phyloP scores from a whole-genome alignment of 2,888 invertebrate genomes.

The Hymenopus coronatus region DNA sequence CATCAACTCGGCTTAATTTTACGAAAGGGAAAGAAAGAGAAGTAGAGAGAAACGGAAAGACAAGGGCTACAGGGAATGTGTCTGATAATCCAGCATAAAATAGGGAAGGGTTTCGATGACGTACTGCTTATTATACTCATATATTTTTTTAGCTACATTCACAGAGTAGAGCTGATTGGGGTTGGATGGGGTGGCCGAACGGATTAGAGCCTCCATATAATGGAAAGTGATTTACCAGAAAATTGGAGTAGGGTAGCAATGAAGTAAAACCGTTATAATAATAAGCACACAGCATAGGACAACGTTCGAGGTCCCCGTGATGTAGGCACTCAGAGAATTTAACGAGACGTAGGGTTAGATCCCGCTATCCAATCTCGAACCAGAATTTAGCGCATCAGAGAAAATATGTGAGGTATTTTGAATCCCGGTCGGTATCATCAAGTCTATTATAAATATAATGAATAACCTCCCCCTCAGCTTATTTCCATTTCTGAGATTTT shows the following conservation, averaged over 20 bases:
- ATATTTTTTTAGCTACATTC: neutral
- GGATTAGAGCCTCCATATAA: neutral
- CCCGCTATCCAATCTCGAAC: neutral
- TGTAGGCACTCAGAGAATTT: neutral
- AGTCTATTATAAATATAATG: neutral
- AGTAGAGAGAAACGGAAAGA: neutral
- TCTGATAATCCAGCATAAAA: neutral
- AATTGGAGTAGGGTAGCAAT: neutral
- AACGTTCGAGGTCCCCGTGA: neutral
- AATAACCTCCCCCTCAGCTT: neutral
- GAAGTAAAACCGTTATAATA: neutral
- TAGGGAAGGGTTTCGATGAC: neutral
- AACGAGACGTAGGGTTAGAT: neutral
- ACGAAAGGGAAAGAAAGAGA: neutral
- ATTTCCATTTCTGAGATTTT: neutral
- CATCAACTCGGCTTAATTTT: neutral
- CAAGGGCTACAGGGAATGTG: neutral
- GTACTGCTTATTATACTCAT: neutral
- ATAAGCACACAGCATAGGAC: neutral
- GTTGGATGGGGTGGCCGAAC: neutral
- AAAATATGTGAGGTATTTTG: neutral
- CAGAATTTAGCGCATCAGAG: neutral
- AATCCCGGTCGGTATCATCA: neutral
- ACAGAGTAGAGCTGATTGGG: neutral
- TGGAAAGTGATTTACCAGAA: conserved; percentile 6